Percentiles rank a stretch among this genome's conserved stretches.
Conservation (phyloP, 2,888 invertebrate species). For the Carabus problematicus region DNA sequence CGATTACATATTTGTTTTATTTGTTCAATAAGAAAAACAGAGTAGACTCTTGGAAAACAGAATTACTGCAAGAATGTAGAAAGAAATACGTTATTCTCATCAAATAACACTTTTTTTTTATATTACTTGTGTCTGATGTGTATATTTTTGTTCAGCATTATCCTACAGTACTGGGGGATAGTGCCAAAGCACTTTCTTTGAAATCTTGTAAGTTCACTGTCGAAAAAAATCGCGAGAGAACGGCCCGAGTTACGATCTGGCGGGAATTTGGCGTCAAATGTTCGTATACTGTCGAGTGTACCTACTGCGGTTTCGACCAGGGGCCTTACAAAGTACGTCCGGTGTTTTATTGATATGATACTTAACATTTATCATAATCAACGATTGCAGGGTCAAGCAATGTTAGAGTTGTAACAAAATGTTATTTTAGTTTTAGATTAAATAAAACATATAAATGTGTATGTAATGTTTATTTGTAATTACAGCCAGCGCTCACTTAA, state of each 20-base stretch:
- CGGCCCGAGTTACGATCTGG: conserved; percentile 87
- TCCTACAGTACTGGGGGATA: conserved; percentile 74
- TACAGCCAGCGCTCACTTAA: too few species aligned
- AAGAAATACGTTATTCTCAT: background rate
- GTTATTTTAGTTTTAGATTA: too few species aligned
- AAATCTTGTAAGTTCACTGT: conserved; percentile 79
- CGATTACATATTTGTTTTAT: background rate
- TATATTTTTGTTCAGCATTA: conserved; percentile 24
- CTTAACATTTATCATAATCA: background rate
- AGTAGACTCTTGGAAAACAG: background rate
- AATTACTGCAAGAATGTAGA: background rate
- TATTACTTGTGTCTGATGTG: background rate
- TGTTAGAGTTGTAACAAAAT: too few species aligned
- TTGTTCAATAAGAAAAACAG: background rate
- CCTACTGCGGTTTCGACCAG: conserved; percentile 83
- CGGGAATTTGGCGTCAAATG: conserved; percentile 79
- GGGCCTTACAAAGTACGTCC: conserved; percentile 70
- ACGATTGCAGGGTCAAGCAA: background rate
- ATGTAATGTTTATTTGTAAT: too few species aligned
- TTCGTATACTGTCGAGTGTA: conserved; percentile 86
- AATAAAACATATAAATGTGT: too few species aligned
- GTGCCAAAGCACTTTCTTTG: conserved; percentile 74
- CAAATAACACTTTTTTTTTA: background rate
- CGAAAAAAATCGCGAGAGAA: conserved; percentile 79
- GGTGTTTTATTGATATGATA: background rate